These are phyloP conservation scores for Psococerastis gibbosa DNA, from an alignment of 2,888 invertebrate genomes.

Conservation along the genomic window DNA sequence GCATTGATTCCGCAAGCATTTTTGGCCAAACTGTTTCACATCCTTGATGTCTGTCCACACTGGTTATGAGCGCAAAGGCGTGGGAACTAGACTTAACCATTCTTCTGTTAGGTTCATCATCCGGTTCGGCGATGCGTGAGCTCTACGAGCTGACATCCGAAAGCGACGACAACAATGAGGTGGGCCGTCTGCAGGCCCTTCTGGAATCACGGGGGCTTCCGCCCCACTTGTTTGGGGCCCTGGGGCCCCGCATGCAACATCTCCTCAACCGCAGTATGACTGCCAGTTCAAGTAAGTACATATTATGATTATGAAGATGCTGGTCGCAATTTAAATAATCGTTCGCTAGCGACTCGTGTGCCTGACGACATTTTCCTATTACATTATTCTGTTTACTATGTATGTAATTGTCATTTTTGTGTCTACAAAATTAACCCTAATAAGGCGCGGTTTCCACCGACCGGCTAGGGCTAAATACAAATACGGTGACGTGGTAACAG, in stretches of 20 bases:
- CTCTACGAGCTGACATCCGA: constrained; percentile 24
- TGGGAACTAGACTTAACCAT: too few relatives aligned
- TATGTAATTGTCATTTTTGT: too few relatives aligned
- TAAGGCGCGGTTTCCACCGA: too few relatives aligned
- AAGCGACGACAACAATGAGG: constrained; percentile 85
- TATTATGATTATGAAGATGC: neutral
- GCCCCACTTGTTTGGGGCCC: constrained; percentile 88
- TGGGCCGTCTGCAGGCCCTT: constrained; percentile 84
- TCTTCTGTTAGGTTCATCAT: too few relatives aligned
- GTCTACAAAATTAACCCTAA: too few relatives aligned
- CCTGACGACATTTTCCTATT: constrained; percentile 13
- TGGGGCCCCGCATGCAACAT: constrained; percentile 94
- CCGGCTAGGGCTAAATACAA: too few relatives aligned
- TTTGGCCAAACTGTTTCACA: neutral
- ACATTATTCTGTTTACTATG: too few relatives aligned
- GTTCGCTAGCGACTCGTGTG: too few relatives aligned
- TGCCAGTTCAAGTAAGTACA: constrained; percentile 46
- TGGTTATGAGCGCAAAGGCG: too few relatives aligned
- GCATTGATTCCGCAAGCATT: neutral
- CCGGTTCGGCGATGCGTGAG: constrained; percentile 11
- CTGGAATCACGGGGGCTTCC: constrained; percentile 88
- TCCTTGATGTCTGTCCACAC: neutral
- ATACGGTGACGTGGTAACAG: too few relatives aligned
- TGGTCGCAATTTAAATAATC: neutral
- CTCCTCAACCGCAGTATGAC: constrained; percentile 87